Evolutionary conservation across 1,140 invertebrate species (phyloP).

Genomic region (Armadillidium nasatum): DNA sequence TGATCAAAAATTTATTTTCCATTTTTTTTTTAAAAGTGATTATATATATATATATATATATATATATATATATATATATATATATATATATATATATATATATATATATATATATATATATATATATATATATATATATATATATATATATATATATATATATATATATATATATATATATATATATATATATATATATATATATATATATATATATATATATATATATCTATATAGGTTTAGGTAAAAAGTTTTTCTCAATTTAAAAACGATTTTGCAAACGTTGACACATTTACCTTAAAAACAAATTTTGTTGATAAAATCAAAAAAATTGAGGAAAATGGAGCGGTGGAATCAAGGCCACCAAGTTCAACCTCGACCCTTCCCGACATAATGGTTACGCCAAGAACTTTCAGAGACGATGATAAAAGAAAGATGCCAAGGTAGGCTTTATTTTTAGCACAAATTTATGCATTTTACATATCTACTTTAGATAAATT

Average conservation of each 20-base stretch:
- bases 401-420: background rate
- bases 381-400: background rate
- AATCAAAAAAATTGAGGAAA: conserved; percentile 2
- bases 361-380: conserved; percentile 3
- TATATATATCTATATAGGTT: background rate
- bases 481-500: too few species aligned
- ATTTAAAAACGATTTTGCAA: conserved; percentile 80
- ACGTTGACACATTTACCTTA: conserved; percentile 84
- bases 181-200: background rate
- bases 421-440: conserved; percentile 10
- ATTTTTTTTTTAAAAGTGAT: too few species aligned
- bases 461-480: too few species aligned
- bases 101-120: background rate
- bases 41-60: background rate
- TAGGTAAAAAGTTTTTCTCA: conserved; percentile 87
- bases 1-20: too few species aligned
- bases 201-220: conserved; percentile 7
- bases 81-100: background rate
- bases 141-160: background rate
- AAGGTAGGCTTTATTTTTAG: conserved; percentile 1
- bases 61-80: background rate
- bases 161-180: conserved; percentile 19
- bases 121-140: background rate
- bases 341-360: background rate
- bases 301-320: conserved; percentile 48